These are phyloP conservation scores for Esox niger DNA, from an alignment of 2,113 vertebrate genomes.

Conservation along the genomic window DNA sequence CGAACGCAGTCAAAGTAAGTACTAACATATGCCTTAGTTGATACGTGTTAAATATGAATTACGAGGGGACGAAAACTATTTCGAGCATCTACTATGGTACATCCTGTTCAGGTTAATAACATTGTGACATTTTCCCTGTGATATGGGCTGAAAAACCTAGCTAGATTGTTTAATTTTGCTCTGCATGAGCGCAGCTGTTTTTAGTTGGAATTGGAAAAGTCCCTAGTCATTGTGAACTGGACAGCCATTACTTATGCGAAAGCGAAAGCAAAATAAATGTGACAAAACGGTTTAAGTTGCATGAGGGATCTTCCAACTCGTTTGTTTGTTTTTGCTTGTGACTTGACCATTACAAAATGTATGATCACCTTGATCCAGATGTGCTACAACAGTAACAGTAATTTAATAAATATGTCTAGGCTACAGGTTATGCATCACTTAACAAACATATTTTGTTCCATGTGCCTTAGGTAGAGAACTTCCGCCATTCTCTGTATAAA, in stretches of 20 bases:
- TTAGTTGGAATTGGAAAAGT: constrained; percentile 1
- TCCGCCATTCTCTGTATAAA: constrained; percentile 70
- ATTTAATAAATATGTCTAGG: too few species aligned
- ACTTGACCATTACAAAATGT: not conserved
- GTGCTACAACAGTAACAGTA: not conserved
- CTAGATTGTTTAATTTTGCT: not conserved
- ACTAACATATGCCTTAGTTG: not conserved
- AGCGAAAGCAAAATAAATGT: constrained; percentile 9
- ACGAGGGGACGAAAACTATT: not conserved
- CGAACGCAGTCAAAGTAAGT: constrained; percentile 53
- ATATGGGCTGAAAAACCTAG: not conserved
- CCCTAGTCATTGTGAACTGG: constrained; percentile 12
- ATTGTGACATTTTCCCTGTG: not conserved
- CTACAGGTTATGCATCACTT: not conserved
- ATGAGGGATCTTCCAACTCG: not conserved
- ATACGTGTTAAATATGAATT: too few species aligned
- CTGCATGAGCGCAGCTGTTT: not conserved
- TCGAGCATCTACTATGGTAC: too few species aligned
- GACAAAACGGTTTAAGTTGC: too few species aligned
- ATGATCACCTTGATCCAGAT: not conserved
- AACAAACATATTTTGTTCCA: not conserved
- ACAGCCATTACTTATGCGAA: not conserved
- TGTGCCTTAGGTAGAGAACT: constrained; percentile 75
- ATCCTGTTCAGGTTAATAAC: not conserved
- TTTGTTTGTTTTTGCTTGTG: not conserved